These are phyloP conservation scores for Sialia sialis DNA, from an alignment of 2,113 vertebrate species.

Conservation along the genomic window DNA sequence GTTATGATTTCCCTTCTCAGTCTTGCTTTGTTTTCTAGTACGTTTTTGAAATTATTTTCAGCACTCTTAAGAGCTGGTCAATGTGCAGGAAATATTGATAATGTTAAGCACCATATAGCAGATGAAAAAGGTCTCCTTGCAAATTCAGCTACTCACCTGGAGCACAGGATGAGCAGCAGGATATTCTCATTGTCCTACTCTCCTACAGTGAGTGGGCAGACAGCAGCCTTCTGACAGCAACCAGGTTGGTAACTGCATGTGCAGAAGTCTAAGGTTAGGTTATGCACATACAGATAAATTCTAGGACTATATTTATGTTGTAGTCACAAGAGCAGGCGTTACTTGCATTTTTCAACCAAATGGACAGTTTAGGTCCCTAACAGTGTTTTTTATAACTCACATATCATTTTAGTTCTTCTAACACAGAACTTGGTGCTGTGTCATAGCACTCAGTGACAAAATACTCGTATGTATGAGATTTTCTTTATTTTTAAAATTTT, in stretches of 20 bases:
- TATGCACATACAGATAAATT: background rate
- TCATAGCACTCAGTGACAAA: background rate
- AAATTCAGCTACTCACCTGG: background rate
- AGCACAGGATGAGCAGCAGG: background rate
- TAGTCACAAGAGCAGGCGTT: background rate
- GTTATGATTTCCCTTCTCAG: background rate
- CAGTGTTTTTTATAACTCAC: background rate
- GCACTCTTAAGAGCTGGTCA: background rate
- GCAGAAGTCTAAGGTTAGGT: background rate
- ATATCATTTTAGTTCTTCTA: background rate
- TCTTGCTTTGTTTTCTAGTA: background rate
- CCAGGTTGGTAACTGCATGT: background rate
- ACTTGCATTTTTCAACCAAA: background rate
- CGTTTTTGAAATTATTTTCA: background rate
- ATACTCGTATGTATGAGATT: fast-evolving
- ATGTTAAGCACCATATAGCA: background rate
- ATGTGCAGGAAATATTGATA: background rate
- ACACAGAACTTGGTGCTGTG: background rate
- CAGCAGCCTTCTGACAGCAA: background rate
- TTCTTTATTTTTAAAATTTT: background rate
- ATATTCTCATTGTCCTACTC: background rate
- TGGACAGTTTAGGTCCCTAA: background rate
- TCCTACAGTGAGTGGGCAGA: background rate
- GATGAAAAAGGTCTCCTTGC: background rate
- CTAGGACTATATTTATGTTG: background rate